These are phyloP conservation scores for Hypomesus transpacificus DNA, from an alignment of 2,113 vertebrate species.

Conservation along the genomic window DNA sequence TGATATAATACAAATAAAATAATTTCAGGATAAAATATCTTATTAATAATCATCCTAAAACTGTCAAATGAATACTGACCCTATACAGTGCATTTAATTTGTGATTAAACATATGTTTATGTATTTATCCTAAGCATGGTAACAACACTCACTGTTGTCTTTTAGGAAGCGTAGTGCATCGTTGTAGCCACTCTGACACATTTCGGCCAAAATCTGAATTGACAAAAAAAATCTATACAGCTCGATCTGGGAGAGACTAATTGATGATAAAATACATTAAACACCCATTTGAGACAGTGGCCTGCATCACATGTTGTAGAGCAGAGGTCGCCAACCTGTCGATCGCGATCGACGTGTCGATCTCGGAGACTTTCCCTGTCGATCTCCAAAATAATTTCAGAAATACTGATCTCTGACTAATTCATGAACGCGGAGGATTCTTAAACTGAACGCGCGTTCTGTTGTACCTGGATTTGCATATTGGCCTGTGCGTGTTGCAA, in stretches of 20 bases:
- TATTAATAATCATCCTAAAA: neutral
- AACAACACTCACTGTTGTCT: conserved; percentile 77
- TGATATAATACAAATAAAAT: conserved; percentile 42
- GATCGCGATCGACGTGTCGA: no score
- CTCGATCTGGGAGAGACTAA: no score
- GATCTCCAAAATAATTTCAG: no score
- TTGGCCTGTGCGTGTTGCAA: no score
- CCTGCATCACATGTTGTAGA: neutral
- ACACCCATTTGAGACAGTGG: neutral
- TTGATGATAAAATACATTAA: no score
- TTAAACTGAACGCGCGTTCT: no score
- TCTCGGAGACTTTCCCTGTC: no score
- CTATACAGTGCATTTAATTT: neutral
- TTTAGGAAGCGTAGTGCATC: conserved; percentile 84
- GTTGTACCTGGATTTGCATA: no score
- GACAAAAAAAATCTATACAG: neutral
- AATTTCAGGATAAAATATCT: no score
- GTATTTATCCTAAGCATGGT: neutral
- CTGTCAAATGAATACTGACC: neutral
- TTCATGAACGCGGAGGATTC: no score
- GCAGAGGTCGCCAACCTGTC: no score
- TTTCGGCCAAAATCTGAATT: conserved; percentile 77
- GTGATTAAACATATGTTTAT: neutral
- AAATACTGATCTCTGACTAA: no score
- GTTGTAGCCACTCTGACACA: conserved; percentile 87